A percentile compares a stretch with the other conserved stretches of the same genome.
These are phyloP conservation scores for Ursus arctos DNA, from an alignment of 2,113 vertebrate genomes.

Conservation along the genomic window DNA sequence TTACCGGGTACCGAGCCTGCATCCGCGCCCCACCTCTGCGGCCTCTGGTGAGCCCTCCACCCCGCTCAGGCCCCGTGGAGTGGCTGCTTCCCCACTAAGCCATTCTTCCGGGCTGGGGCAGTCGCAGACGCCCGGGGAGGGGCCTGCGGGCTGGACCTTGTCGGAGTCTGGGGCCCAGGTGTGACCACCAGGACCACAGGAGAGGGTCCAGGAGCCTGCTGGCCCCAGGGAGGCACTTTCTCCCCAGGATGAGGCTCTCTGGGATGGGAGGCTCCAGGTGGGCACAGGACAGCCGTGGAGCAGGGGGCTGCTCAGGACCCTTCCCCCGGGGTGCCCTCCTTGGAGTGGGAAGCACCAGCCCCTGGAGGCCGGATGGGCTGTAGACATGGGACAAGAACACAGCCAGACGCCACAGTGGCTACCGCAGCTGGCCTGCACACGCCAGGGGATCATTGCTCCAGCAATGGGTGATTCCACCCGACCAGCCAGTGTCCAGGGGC, in stretches of 20 bases:
- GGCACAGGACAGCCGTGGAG: neutral
- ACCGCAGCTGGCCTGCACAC: neutral
- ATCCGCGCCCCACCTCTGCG: neutral
- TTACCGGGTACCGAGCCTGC: neutral
- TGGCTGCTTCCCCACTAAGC: accelerated
- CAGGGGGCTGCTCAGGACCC: neutral
- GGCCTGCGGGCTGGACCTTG: neutral
- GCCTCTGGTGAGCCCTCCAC: neutral
- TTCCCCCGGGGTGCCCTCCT: neutral
- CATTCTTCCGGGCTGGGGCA: neutral
- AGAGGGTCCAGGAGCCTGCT: neutral
- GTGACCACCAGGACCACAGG: neutral
- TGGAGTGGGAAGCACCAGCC: neutral
- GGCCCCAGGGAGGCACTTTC: neutral
- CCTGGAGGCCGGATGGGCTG: neutral
- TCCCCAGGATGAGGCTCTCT: neutral
- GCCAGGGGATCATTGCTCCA: neutral
- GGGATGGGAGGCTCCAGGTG: neutral
- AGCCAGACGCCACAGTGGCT: neutral
- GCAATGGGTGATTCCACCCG: neutral
- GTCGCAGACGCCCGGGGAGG: accelerated
- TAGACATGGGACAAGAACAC: neutral
- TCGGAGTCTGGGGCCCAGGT: neutral
- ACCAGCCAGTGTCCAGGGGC: neutral
- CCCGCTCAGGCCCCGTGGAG: neutral